These are phyloP conservation scores for Halcyon malimbica DNA, from an alignment of 2,113 vertebrate species.

Conservation along the genomic window DNA sequence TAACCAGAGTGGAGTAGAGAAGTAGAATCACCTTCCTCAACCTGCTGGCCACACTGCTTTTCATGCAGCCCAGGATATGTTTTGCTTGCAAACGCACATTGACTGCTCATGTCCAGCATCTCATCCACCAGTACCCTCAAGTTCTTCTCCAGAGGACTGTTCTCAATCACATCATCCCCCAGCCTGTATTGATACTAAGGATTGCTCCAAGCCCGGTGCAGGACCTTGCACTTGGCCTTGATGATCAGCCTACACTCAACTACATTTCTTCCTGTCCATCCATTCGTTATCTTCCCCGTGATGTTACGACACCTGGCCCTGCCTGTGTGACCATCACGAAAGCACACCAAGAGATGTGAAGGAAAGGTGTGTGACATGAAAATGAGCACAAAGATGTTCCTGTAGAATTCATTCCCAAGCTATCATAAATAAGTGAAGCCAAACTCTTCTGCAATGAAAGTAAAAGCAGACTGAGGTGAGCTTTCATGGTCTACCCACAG, in stretches of 20 bases:
- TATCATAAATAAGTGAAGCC: not conserved
- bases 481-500: not conserved
- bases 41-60: not conserved
- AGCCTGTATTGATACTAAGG: not conserved
- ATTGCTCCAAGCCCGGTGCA: not conserved
- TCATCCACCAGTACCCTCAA: not conserved
- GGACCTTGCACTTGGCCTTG: not conserved
- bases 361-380: not conserved
- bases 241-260: not conserved
- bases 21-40: accelerated
- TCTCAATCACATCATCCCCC: not conserved
- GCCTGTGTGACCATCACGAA: not conserved
- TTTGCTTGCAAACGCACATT: accelerated
- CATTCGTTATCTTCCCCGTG: not conserved
- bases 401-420: not conserved
- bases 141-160: not conserved
- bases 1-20: accelerated
- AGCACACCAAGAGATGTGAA: accelerated
- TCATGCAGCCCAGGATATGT: not conserved
- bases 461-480: not conserved
- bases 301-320: not conserved
- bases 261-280: not conserved
- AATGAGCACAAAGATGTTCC: not conserved
- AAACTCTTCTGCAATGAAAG: not conserved
- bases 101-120: accelerated